Evolutionary conservation across 2,888 invertebrate species (phyloP).

Genomic region (Pyrochroa serraticornis): DNA sequence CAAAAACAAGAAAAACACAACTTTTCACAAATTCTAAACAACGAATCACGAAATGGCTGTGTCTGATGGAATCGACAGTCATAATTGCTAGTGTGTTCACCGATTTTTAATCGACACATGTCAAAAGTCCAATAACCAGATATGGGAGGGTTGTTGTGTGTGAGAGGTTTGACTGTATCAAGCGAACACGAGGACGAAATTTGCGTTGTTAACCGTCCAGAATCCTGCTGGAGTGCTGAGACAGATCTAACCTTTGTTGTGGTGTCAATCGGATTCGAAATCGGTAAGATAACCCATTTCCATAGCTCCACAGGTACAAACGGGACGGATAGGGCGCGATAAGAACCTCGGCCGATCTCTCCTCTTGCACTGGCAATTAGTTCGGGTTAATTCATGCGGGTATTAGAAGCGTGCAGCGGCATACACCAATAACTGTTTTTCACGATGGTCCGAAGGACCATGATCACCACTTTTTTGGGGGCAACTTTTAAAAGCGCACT

Average conservation of each 20-base stretch:
- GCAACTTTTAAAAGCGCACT: no score
- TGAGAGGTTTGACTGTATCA: no score
- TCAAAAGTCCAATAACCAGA: slow-evolving; percentile 9
- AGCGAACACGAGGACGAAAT: slow-evolving; percentile 6
- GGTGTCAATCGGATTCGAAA: slow-evolving; percentile 44
- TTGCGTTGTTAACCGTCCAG: slow-evolving; percentile 14
- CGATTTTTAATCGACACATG: slow-evolving; percentile 28
- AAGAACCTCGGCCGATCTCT: slow-evolving; percentile 49
- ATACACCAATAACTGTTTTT: background rate
- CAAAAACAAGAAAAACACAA: slow-evolving; percentile 12
- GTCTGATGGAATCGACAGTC: slow-evolving; percentile 18
- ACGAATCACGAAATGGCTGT: background rate
- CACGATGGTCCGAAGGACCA: no score
- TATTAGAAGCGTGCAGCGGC: slow-evolving; percentile 4
- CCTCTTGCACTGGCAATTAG: slow-evolving; percentile 42
- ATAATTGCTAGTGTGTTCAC: slow-evolving; percentile 19
- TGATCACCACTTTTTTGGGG: no score
- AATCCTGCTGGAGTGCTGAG: background rate
- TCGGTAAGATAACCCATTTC: slow-evolving; percentile 47
- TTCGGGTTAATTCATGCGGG: background rate
- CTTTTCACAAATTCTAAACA: slow-evolving; percentile 3
- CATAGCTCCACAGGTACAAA: slow-evolving; percentile 48
- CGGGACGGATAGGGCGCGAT: slow-evolving; percentile 44
- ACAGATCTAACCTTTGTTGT: background rate
- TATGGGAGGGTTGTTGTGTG: slow-evolving; percentile 5